Conservation (phyloP, 92 coral and sea anemone species). For the Paramuricea clavata region DNA sequence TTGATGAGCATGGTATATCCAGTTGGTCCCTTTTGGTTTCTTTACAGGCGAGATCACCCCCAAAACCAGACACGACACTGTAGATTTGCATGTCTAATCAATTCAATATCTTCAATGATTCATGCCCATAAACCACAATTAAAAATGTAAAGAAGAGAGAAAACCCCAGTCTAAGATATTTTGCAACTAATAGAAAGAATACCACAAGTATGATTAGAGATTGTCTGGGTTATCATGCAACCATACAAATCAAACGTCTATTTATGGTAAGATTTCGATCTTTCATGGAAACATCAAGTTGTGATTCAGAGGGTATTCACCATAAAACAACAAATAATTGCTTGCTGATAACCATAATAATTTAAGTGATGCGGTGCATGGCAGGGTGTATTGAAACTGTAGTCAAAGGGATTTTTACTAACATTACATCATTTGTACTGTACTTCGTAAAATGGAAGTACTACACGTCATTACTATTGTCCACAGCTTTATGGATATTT, state of each 20-base stretch:
- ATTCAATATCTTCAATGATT: slow-evolving; percentile 13
- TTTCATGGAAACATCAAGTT: background rate
- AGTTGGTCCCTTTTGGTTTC: background rate
- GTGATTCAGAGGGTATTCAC: background rate
- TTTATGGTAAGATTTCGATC: background rate
- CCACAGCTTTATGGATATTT: background rate
- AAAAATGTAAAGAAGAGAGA: background rate
- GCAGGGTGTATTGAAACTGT: background rate
- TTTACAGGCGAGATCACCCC: background rate
- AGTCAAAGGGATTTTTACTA: background rate
- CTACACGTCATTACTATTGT: background rate
- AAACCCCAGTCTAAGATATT: background rate
- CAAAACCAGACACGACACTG: slow-evolving; percentile 10
- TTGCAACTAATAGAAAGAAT: background rate
- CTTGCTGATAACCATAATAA: background rate
- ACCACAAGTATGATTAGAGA: background rate
- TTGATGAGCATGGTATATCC: background rate
- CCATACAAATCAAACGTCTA: background rate
- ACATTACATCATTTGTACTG: background rate
- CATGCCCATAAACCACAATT: slow-evolving; percentile 25
- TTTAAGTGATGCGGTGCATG: background rate
- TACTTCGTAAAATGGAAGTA: background rate
- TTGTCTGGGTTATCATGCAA: slow-evolving; percentile 19
- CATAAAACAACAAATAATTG: background rate
- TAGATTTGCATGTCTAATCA: slow-evolving; percentile 39